Evolutionary conservation across 2,888 invertebrate genomes (phyloP).

Genomic region (Ctenicera cuprea): DNA sequence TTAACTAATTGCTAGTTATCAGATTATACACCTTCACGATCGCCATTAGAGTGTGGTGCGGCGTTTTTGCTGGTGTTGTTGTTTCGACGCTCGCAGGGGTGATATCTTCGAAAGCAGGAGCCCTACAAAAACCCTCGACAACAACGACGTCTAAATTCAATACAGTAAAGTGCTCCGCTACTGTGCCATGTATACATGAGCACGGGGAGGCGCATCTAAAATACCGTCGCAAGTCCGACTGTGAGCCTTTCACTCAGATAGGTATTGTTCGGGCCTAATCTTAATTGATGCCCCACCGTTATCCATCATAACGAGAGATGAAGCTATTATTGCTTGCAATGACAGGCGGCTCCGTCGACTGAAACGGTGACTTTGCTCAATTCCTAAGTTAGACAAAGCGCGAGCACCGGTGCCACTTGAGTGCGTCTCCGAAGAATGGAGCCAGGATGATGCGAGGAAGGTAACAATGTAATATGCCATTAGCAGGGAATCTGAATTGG

Average conservation of each 20-base stretch:
- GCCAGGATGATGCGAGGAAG: constrained; percentile 65
- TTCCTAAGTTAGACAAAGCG: constrained; percentile 56
- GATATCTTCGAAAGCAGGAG: constrained; percentile 63
- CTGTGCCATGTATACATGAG: constrained; percentile 62
- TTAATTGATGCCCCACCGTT: constrained; percentile 73
- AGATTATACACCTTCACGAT: constrained; percentile 68
- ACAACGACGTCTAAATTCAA: constrained; percentile 70
- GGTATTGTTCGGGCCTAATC: constrained; percentile 72
- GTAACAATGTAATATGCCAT: constrained; percentile 74
- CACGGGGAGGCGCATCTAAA: constrained; percentile 56
- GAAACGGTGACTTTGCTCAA: constrained; percentile 49
- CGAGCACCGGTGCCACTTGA: constrained; percentile 61
- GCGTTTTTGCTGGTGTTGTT: constrained; percentile 57
- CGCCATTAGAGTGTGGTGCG: constrained; percentile 54
- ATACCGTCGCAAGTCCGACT: constrained; percentile 56
- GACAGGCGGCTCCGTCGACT: constrained; percentile 63
- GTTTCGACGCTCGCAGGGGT: constrained; percentile 55
- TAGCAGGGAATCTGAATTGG: constrained; percentile 74
- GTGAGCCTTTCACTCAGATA: constrained; percentile 64
- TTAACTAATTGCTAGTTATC: constrained; percentile 72
- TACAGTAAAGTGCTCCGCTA: constrained; percentile 71
- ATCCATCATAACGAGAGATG: constrained; percentile 72
- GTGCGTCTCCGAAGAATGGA: constrained; percentile 66
- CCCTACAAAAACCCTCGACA: constrained; percentile 66
- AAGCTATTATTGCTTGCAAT: constrained; percentile 66